Evolutionary conservation across 2,888 invertebrate species (phyloP), one percentile per base, ranked within the genome.

Genomic region (Anaspis maculata): DNA sequence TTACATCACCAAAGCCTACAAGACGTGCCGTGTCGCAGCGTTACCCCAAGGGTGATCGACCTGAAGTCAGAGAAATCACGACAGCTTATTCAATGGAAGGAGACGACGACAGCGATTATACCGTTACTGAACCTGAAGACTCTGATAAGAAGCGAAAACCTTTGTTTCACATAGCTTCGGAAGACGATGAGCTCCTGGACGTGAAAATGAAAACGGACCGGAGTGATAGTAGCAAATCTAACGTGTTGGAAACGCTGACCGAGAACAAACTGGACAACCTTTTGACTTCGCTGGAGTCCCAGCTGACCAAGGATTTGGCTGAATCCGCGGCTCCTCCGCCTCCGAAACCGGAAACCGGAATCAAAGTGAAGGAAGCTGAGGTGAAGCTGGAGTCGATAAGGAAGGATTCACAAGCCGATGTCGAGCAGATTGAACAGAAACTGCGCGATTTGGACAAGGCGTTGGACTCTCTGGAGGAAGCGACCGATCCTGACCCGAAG

Each of bases 141-240:
- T 25, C 29, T 23, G 10, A 25, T 13, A 6, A 7, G 4, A 28
- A 21, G 28, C 32, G 4, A 25, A 65, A 62, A 48, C 64, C 68
- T 6, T 47, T 69, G 34, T 70, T 71, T 43, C 61, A 62, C 37
- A 57, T 70, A 41, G 67, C 67, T 47, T 69, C 69, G 7, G 67
- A 65, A 46, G 68, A 66, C 21, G 66, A 65, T 30, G 56, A 57
- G 32, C 42, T 51, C n/a, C 28, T 40, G 13, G 46, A 45, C 22
- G 11, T 27, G 34, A 33, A 24, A 15, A 35, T 15, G 15, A 34
- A 37, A 29, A 19, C 29, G 15, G 40, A 43, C 13, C 43, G 46
- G 10, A 49, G 49, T 34, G 56, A 52, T 27, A 58, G 58, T 44
- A 37, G 50, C 4, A 54, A 46, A 36, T 59, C 61, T 3, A 61